Base-by-base conservation (phyloP, 2,888 invertebrate species). In the Acanthopleura granulata region DNA sequence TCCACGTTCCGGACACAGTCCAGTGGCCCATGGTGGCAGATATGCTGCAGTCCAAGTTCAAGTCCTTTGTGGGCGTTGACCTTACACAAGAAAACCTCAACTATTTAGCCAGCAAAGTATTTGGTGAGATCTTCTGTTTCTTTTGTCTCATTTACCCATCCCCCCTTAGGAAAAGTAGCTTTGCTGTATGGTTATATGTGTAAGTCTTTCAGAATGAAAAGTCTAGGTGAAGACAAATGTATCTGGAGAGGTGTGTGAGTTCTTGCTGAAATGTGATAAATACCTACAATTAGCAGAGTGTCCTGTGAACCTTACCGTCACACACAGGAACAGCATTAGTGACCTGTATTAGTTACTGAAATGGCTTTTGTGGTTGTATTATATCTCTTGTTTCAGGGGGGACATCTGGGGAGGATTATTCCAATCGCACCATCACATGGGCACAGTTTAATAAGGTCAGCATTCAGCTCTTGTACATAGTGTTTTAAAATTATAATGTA, bases 31-130 rank as follows among this genome's bases (percentile, higher is more conserved):
- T 95, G 82, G 93, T 99, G 12, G 97, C 97, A 0, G 95, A 96
- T 82, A 97, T 97, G 0, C 92, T 99, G 0, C 96, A 96, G 81
- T 94, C 96, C 80, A 99, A 99, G 90, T 99, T 99, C 90, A 93
- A 94, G 75, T 94, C 95, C 0, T 95, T 95, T 27, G 97, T 97
- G 0, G 97, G 97, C 0, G 93, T 96, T 49, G 93, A 94, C 0
- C 92, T 99, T 1, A 95, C 95, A 0, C 95, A 95, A 0, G 96
- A 97, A 62, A 97, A 98, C 89, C 91, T 98, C 1, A 93, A 94
- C 51, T 99, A 98, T 91, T 92, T 99, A 69, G 97, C 96, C 15
- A 96, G 96, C 88, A 97, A 97, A 91, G 94, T 95, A 40, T 95
- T 97, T 90, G 93, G 96, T 81, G 75, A 80, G 90, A 86, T n/a